Evolutionary conservation across 30 jellyfish, hydroid and myxozoan genomes (phyloP), one percentile per base, ranked within the genome.

Genomic region (Pseudorhiza aurosa): DNA sequence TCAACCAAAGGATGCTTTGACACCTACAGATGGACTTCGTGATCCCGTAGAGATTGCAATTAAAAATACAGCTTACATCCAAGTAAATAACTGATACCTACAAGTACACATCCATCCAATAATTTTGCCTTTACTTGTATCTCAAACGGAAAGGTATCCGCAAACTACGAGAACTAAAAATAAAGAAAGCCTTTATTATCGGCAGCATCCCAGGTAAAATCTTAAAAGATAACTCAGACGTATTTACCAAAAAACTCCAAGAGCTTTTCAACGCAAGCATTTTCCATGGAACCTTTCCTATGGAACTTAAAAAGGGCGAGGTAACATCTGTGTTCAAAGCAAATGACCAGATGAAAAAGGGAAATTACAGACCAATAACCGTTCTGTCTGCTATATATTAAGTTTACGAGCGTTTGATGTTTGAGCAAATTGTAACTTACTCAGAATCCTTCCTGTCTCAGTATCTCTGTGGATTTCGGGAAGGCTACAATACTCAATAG

Each of bases 291-390:
- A 12, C 25, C 18, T 47, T 47, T 47, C 62, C 62, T 47, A 4
- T n/a, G 12, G 62, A 47, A 15, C 62, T 47, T 47, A 47, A 47
- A 47, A 47, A n/a, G 18, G 62, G 62, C 18, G 62, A 47, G 2
- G 62, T 47, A 47, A 53, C 67, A 19, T 53, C 4, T 58, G 14
- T 21, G 35, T 69, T 43, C 37, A 69, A 67, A 30, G 57, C 43
- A 30, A 49, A 69, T 43, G 27, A 25, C 65, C 28, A 37, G 56
- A 64, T 64, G 35, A 37, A 18, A 17, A 67, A 67, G 81, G 32
- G 69, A 33, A 72, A 72, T 49, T 72, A 50, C 46, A 46, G 73
- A 49, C 85, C 74, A 45, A 72, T 47, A n/a, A 17, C 74, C 55
- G 62, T 50, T 56, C 85, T 72, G 60, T 36, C 85, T 27, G 85